Base-by-base conservation (phyloP, 2,888 invertebrate species). In the Cistogaster globosa region DNA sequence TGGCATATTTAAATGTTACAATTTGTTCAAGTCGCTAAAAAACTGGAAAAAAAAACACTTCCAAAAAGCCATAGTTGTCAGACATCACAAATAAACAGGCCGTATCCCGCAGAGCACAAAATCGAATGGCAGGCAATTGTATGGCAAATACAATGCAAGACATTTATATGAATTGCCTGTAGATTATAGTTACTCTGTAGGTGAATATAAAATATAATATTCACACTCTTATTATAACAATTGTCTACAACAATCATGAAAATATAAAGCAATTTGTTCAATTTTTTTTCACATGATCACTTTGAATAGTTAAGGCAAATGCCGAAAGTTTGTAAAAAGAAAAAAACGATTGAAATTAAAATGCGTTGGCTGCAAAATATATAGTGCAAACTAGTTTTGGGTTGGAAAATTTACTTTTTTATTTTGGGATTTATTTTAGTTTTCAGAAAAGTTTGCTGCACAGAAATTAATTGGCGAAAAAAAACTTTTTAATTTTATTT, bases 181-280 rank as follows among this genome's bases (percentile, higher is more conserved):
- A 62, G 16, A 38, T 57, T 79, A 22, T 26, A 48, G 63, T n/a
- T 22, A 55, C 53, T 71, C 63, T 71, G 63, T 68, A 62, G 74
- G 32, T 81, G 81, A 65, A 65, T 82, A 82, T 77, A 58, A 75
- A 74, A 69, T 78, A 74, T 82, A 85, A 82, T 85, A 82, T 85
- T 85, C 82, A 85, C 85, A 85, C 85, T 85, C 78, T 85, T 82
- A 82, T 78, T 78, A 75, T 69, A 82, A 85, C 82, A 82, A 85
- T 85, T 82, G 85, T 71, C 82, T 74, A 55, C 69, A 55, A 85
- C 71, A 85, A 71, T 82, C 82, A 82, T 82, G 82, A 78, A 85
- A 76, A 85, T 85, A 60, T 82, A 85, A 85, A 81, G 68, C 69
- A 85, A 81, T 84, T 71, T 18, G 8, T 63, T 45, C 57, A 32